A percentile compares a stretch with the other conserved stretches of the same genome.
Conservation (phyloP, 2,888 invertebrate genomes). For the Alloscopus bannaensis region DNA sequence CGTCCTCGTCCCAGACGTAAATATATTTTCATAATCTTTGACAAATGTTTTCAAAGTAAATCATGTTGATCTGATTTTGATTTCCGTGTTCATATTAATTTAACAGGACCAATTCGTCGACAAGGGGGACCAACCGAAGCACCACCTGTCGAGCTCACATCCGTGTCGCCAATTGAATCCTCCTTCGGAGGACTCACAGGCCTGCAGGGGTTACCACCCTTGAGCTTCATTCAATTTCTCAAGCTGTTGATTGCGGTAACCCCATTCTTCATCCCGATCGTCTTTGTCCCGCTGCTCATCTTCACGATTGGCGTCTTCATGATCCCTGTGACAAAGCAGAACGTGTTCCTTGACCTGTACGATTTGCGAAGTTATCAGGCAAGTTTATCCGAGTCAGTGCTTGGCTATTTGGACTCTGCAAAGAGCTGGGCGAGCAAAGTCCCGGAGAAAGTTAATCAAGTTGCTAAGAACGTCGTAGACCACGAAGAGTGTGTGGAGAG, state of each 20-base stretch:
- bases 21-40: no score
- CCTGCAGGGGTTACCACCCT: conserved; percentile 54
- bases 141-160: conserved; percentile 30
- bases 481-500: conserved; percentile 58
- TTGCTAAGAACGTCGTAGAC: conserved; percentile 32
- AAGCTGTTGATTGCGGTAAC: conserved; percentile 61
- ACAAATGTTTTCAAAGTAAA: no score
- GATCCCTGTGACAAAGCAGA: conserved; percentile 51
- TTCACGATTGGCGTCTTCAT: conserved; percentile 65
- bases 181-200: conserved; percentile 64
- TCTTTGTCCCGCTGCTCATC: conserved; percentile 62
- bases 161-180: conserved; percentile 60
- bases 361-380: conserved; percentile 5
- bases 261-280: conserved; percentile 59
- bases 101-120: no score
- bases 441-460: conserved; percentile 14
- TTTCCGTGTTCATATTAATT: no score
- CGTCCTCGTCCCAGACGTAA: no score
- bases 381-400: not conserved
- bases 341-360: conserved; percentile 42
- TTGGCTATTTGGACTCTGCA: not conserved
- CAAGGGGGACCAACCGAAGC: no score
- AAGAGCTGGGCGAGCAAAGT: conserved; percentile 3
- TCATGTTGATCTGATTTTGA: no score
- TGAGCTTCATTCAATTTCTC: conserved; percentile 50